Percentiles rank a stretch among this genome's conserved stretches.
These are phyloP conservation scores for Hyles euphorbiae DNA, from an alignment of 1,140 invertebrate species.

Conservation along the genomic window DNA sequence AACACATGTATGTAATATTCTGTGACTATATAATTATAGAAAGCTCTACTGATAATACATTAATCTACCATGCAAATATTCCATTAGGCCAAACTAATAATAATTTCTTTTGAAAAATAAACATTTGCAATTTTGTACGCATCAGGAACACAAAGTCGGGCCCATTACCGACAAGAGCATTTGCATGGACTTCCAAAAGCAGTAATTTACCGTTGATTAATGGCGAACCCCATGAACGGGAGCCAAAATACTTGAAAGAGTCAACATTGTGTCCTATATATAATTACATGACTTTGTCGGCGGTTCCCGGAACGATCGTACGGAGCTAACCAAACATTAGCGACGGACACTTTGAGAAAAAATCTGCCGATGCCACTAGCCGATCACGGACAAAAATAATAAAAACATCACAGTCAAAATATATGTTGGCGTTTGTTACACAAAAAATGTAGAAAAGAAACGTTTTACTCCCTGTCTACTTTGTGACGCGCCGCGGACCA, in stretches of 20 bases:
- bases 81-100: too few species aligned
- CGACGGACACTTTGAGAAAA: constrained; percentile 31
- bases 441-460: constrained; percentile 63
- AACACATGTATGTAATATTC: too few species aligned
- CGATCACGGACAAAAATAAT: constrained; percentile 71
- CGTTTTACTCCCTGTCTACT: constrained; percentile 59
- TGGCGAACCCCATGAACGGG: constrained; percentile 50
- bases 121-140: too few species aligned
- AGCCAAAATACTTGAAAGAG: constrained; percentile 64
- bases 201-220: constrained; percentile 53
- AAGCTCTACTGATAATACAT: too few species aligned
- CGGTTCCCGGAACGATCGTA: constrained; percentile 44
- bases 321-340: constrained; percentile 44
- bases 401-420: constrained; percentile 75
- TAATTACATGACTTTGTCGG: constrained; percentile 66
- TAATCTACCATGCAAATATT: too few species aligned
- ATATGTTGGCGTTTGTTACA: constrained; percentile 53
- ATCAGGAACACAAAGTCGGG: too few species aligned
- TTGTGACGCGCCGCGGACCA: constrained; percentile 55
- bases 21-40: too few species aligned
- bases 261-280: constrained; percentile 62
- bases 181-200: too few species aligned
- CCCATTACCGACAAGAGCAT: too few species aligned
- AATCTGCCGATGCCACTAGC: constrained; percentile 45
- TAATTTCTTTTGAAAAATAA: too few species aligned